A percentile compares a stretch with the other conserved stretches of the same genome.
These are phyloP conservation scores for Dendropsophus ebraccatus DNA, from an alignment of 2,113 vertebrate species.

Conservation along the genomic window DNA sequence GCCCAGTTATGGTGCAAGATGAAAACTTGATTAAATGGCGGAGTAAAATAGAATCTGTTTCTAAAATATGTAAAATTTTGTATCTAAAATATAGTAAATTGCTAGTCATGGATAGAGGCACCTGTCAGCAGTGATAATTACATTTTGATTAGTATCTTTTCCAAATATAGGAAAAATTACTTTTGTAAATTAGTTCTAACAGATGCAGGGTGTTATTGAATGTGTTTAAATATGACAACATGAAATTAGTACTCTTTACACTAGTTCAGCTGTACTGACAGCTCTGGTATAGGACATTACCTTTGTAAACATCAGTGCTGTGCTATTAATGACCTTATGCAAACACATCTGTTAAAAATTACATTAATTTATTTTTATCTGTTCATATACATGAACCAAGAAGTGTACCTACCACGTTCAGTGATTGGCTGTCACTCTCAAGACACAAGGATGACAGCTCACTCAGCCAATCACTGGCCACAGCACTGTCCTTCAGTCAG, in stretches of 20 bases:
- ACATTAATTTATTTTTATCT: too few species aligned
- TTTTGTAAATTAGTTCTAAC: slow-evolving; percentile 20
- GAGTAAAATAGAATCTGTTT: not conserved
- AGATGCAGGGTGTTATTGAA: slow-evolving; percentile 28
- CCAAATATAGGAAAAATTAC: slow-evolving; percentile 4
- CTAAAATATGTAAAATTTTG: not conserved
- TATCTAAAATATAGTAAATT: slow-evolving; percentile 13
- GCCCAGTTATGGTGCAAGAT: not conserved
- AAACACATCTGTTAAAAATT: not conserved
- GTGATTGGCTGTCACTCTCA: too few species aligned
- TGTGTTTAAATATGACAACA: slow-evolving; percentile 12
- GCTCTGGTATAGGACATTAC: not conserved
- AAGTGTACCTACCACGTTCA: too few species aligned
- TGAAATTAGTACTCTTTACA: not conserved
- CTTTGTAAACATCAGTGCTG: not conserved
- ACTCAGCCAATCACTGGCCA: too few species aligned
- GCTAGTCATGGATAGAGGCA: not conserved
- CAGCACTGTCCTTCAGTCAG: too few species aligned
- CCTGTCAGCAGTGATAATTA: slow-evolving; percentile 11
- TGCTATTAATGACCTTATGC: not conserved
- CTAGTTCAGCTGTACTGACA: not conserved
- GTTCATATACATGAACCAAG: too few species aligned
- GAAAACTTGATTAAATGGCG: not conserved
- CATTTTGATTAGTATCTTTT: slow-evolving; percentile 21
- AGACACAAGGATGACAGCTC: too few species aligned